phyloP scores from a whole-genome alignment of 2,113 vertebrate genomes.

The Pungitius pungitius region DNA sequence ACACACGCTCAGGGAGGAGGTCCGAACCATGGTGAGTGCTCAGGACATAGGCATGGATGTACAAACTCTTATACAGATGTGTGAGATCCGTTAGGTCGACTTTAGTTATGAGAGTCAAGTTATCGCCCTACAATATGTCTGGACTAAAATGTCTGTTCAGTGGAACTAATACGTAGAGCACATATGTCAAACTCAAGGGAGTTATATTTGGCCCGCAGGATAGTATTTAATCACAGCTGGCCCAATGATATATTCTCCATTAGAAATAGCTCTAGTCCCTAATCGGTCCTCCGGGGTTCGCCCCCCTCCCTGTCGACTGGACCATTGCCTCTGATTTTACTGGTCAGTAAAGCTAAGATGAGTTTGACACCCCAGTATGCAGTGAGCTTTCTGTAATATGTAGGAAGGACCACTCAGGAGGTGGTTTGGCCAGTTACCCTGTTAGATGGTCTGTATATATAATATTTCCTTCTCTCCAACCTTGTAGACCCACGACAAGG shows the following conservation, averaged over 20 bases:
- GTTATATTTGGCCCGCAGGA: too few species aligned
- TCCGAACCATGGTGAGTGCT: constrained; percentile 72
- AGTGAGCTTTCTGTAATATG: too few species aligned
- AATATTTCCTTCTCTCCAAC: neutral
- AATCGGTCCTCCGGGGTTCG: too few species aligned
- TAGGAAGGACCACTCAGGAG: neutral
- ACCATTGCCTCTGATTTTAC: too few species aligned
- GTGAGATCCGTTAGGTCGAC: neutral
- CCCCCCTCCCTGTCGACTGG: too few species aligned
- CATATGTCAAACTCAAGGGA: too few species aligned
- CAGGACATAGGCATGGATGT: neutral
- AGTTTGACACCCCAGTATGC: too few species aligned
- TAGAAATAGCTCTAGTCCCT: too few species aligned
- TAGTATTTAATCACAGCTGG: too few species aligned
- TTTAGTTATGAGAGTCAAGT: neutral
- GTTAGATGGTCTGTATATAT: neutral
- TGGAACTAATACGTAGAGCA: neutral
- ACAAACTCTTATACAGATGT: neutral
- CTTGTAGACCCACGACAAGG: constrained; percentile 79
- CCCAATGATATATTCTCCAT: too few species aligned
- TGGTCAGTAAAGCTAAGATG: too few species aligned
- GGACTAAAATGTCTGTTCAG: neutral
- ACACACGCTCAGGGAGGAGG: constrained; percentile 70
- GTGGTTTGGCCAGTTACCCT: neutral
- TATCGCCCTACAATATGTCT: too few species aligned